Base-by-base conservation (phyloP, 2,888 invertebrate genomes). In the Prenolepis imparis region DNA sequence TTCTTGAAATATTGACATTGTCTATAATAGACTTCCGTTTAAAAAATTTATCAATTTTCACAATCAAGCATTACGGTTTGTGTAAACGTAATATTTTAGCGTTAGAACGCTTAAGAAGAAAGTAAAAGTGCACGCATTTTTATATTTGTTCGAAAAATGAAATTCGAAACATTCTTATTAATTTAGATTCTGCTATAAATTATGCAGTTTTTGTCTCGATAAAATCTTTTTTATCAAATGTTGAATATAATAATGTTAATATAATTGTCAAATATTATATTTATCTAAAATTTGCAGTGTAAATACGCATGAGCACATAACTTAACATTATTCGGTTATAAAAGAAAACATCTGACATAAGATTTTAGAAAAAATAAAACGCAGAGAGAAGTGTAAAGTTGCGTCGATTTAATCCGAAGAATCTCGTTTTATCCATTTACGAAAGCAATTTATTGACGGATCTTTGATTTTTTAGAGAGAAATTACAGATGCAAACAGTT, bases 371-470 rank as follows among this genome's bases (percentile, higher is more conserved):
- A 59, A 28, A 59, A 73, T 12, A 24, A 64, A 36, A 48, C n/a
- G 39, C 18, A 6, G 21, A 63, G 18, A 11, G 21, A 63, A 21
- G 12, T 64, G 12, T 77, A 64, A n/a, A 77, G 66, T 66, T 66
- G 66, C 66, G 21, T 52, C 24, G 52, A 28, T 77, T 77, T 77
- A 64, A 77, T 66, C 39, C 11, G 6, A 55, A 39, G 24, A 24
- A 66, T 77, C 52, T 55, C 28, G 28, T 66, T 77, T 77, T 52
- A 24, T 28, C 32, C 55, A 39, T 52, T 52, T 39, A 11, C 48
- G 4, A 21, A 39, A 52, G 55, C 52, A 63, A 75, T 75, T 75
- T 75, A 39, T 75, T 55, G n/a, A 24, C 55, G 18, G 24, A n/a
- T 4, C 39, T 55, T 55, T 39, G 52, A 64, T 63, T 64, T 24